These are phyloP conservation scores for Adrianichthys oophorus DNA, from an alignment of 2,797 vertebrate genomes.

Conservation along the genomic window DNA sequence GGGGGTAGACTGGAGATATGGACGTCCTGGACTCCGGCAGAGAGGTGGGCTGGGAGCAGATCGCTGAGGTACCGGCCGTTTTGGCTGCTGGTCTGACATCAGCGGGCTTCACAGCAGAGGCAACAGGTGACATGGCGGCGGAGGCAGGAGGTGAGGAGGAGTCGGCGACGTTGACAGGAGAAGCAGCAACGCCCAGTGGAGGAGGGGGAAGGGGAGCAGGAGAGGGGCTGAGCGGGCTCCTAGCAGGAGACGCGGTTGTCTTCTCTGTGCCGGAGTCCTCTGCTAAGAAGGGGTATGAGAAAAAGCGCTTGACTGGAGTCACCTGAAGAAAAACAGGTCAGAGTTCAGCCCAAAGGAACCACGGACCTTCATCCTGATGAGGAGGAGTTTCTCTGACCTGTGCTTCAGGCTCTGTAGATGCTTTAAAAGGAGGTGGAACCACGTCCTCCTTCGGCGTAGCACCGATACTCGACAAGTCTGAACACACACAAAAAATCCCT, in stretches of 20 bases:
- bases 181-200: conserved; percentile 15
- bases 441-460: conserved; percentile 56
- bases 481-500: conserved; percentile 1
- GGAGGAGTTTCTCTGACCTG: conserved; percentile 44
- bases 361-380: neutral
- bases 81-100: conserved; percentile 46
- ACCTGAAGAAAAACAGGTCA: conserved; percentile 44
- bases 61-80: conserved; percentile 63
- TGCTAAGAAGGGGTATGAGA: conserved; percentile 78
- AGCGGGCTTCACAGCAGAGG: conserved; percentile 26
- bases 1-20: conserved; percentile 70
- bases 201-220: conserved; percentile 13
- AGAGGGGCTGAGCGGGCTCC: conserved; percentile 52
- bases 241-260: conserved; percentile 43
- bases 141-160: conserved; percentile 19
- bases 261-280: conserved; percentile 50
- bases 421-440: conserved; percentile 57
- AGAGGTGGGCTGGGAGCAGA: conserved; percentile 84
- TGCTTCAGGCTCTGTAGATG: conserved; percentile 40
- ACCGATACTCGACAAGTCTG: conserved; percentile 60
- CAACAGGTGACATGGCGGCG: conserved; percentile 32
- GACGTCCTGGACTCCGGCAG: conserved; percentile 78
- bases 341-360: neutral
- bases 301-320: conserved; percentile 71
- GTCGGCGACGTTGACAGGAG: conserved; percentile 5